Percentiles rank a stretch among this genome's conserved stretches.
Conservation (phyloP, 2,797 vertebrate species). For the Simalia tracyae region DNA sequence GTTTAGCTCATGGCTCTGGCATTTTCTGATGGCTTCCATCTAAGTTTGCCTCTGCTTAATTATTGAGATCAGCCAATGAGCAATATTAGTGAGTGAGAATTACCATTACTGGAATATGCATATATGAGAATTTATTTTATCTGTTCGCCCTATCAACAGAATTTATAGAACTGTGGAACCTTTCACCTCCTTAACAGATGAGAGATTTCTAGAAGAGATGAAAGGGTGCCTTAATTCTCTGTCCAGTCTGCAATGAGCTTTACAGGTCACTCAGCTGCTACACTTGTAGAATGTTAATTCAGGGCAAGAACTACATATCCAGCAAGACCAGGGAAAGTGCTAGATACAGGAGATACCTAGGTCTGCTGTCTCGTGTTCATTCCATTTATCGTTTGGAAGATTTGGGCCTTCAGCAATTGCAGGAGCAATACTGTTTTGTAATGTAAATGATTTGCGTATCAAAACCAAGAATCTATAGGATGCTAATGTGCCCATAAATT, state of each 20-base stretch:
- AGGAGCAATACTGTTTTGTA: neutral
- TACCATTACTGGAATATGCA: neutral
- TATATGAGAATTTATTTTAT: neutral
- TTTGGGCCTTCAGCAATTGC: neutral
- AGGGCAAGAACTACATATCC: neutral
- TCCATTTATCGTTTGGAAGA: neutral
- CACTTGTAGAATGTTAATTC: neutral
- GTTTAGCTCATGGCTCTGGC: neutral
- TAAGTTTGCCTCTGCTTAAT: neutral
- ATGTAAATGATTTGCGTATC: neutral
- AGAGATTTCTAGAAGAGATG: neutral
- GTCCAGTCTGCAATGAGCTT: neutral
- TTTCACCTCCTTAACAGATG: neutral
- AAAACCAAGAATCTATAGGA: constrained; percentile 24
- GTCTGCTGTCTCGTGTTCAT: neutral
- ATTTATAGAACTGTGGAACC: neutral
- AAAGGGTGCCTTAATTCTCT: neutral
- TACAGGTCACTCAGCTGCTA: neutral
- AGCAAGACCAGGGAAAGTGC: neutral
- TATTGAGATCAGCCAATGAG: neutral
- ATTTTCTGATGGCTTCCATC: neutral
- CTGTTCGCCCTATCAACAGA: neutral
- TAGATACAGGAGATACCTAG: neutral
- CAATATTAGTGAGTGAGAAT: constrained; percentile 4
- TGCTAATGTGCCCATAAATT: neutral